phyloP scores from a whole-genome alignment of 2,797 vertebrate genomes.

The Gymnopithys bicolor region DNA sequence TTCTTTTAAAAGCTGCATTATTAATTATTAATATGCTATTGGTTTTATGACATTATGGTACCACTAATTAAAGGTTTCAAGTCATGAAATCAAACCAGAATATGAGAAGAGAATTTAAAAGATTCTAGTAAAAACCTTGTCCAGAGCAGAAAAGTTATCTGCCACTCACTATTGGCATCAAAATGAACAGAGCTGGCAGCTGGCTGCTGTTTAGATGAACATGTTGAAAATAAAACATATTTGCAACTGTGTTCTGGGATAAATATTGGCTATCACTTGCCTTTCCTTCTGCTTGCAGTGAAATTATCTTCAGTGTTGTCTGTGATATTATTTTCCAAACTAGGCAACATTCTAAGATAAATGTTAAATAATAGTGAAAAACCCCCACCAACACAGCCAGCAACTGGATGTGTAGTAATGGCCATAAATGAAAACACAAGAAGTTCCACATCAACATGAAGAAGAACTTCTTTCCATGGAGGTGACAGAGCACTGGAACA shows the following conservation, averaged over 20 bases:
- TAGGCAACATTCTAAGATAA: neutral
- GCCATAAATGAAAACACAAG: neutral
- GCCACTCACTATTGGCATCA: neutral
- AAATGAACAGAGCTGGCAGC: neutral
- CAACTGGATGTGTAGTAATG: neutral
- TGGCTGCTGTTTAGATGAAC: neutral
- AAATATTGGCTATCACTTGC: neutral
- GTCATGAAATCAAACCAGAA: slow-evolving; percentile 27
- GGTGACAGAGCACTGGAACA: neutral
- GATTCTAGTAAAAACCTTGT: neutral
- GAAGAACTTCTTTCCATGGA: neutral
- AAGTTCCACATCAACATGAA: neutral
- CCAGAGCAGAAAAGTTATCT: neutral
- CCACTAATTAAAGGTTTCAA: slow-evolving; percentile 31
- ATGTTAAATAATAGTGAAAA: neutral
- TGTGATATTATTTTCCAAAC: neutral
- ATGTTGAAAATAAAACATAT: neutral
- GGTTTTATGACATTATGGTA: slow-evolving; percentile 40
- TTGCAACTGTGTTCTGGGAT: neutral
- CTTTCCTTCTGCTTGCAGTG: neutral
- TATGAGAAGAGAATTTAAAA: neutral
- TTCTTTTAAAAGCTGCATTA: slow-evolving; percentile 36
- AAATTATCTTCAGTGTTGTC: neutral
- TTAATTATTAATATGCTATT: slow-evolving; percentile 33
- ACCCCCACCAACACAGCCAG: too few relatives aligned